Evolutionary conservation across 2,888 invertebrate genomes (phyloP).

Genomic region (Drosophila algonquin): DNA sequence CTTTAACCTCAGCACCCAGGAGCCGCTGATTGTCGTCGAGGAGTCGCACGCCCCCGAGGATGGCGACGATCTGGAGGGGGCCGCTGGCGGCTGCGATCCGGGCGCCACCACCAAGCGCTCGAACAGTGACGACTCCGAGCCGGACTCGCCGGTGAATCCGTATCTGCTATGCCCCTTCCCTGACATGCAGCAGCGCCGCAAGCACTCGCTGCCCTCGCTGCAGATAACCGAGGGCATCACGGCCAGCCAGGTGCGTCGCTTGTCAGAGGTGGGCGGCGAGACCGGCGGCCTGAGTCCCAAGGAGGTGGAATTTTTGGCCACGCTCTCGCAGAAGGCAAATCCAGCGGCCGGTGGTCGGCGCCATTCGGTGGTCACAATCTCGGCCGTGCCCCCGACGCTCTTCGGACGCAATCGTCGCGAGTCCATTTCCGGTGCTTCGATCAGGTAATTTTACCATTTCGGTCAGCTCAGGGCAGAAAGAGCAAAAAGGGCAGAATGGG

Average conservation of each 20-base stretch:
- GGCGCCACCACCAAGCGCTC: slow-evolving; percentile 69
- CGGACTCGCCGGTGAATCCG: slow-evolving; percentile 92
- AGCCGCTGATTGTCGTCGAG: slow-evolving; percentile 93
- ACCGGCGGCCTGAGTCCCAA: slow-evolving; percentile 90
- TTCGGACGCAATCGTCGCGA: slow-evolving; percentile 92
- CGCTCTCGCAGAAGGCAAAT: slow-evolving; percentile 88
- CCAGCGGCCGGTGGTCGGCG: slow-evolving; percentile 90
- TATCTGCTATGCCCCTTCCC: slow-evolving; percentile 92
- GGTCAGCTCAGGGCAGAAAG: neutral
- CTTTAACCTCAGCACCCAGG: slow-evolving; percentile 86
- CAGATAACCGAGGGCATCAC: slow-evolving; percentile 93
- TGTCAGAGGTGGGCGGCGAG: slow-evolving; percentile 92
- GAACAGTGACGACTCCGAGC: slow-evolving; percentile 87
- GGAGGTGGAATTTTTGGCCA: slow-evolving; percentile 93
- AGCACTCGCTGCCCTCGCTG: slow-evolving; percentile 93
- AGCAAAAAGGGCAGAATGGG: neutral
- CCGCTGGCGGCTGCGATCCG: slow-evolving; percentile 87
- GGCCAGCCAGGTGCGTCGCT: slow-evolving; percentile 92
- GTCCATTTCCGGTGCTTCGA: slow-evolving; percentile 91
- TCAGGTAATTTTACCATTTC: slow-evolving; percentile 69
- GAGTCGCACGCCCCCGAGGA: slow-evolving; percentile 89
- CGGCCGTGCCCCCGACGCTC: slow-evolving; percentile 90
- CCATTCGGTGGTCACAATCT: slow-evolving; percentile 94
- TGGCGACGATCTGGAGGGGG: slow-evolving; percentile 87
- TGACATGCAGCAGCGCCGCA: slow-evolving; percentile 89